phyloP scores from a whole-genome alignment of 2,113 vertebrate species.

The Rallus limicola region DNA sequence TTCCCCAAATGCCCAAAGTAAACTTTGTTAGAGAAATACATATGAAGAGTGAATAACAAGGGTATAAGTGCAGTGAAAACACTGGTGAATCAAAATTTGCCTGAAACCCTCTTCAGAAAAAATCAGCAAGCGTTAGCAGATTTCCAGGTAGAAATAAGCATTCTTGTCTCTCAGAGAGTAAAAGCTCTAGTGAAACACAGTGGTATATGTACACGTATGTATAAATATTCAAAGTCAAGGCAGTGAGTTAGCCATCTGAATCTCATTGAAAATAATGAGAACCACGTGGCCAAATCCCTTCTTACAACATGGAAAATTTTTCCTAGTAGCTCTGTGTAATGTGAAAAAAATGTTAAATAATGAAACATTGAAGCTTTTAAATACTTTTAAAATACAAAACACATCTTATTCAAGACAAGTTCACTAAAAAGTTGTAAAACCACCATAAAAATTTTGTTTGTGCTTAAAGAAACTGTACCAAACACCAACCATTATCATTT shows the following conservation, averaged over 20 bases:
- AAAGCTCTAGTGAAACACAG: neutral
- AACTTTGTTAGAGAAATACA: neutral
- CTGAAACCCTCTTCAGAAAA: neutral
- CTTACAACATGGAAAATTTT: neutral
- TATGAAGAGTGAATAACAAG: neutral
- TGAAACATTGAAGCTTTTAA: neutral
- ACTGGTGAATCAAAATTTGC: neutral
- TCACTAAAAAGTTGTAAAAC: neutral
- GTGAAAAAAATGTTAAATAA: conserved; percentile 39
- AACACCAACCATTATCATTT: neutral
- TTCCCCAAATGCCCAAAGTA: neutral
- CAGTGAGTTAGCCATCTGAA: neutral
- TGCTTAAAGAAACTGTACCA: neutral
- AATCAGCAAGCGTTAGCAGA: neutral
- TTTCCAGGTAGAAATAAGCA: neutral
- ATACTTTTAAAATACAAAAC: neutral
- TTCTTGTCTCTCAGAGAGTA: neutral
- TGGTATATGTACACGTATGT: neutral
- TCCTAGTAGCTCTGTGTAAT: neutral
- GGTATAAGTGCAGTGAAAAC: neutral
- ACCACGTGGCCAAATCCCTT: neutral
- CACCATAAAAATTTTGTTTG: neutral
- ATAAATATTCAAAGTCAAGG: neutral
- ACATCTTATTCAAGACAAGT: neutral
- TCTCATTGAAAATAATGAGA: conserved; percentile 25